phyloP scores from a whole-genome alignment of 2,797 vertebrate genomes.

The Myotis planiceps region DNA sequence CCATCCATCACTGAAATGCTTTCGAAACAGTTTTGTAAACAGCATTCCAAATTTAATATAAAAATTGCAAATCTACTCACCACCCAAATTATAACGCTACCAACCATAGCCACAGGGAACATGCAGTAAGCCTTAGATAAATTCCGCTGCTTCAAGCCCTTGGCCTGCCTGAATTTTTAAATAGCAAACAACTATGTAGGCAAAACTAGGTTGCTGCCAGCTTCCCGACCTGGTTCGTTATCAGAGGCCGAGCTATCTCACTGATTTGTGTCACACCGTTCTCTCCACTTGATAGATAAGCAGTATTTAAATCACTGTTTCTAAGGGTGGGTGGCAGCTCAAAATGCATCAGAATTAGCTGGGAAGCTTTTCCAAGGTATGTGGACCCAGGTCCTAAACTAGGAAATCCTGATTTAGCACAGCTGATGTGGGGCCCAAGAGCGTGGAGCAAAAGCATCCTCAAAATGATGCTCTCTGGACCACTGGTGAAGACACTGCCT shows the following conservation, averaged over 20 bases:
- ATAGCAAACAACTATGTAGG: slow-evolving; percentile 9
- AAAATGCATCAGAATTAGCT: neutral
- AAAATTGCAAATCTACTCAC: slow-evolving; percentile 63
- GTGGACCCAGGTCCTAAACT: neutral
- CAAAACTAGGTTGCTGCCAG: slow-evolving; percentile 15
- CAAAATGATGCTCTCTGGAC: neutral
- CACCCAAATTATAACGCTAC: slow-evolving; percentile 45
- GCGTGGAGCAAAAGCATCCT: neutral
- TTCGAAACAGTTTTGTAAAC: slow-evolving; percentile 63
- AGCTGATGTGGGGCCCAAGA: neutral
- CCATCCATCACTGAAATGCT: slow-evolving; percentile 45
- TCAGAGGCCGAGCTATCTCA: neutral
- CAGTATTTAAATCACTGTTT: neutral
- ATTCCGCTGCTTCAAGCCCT: slow-evolving; percentile 22
- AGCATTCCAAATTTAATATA: slow-evolving; percentile 67
- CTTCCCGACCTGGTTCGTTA: slow-evolving; percentile 7
- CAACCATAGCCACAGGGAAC: slow-evolving; percentile 21
- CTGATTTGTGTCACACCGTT: neutral
- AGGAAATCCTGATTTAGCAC: neutral
- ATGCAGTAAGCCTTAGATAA: slow-evolving; percentile 45
- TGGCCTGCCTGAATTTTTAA: slow-evolving; percentile 54
- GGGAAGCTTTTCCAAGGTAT: neutral
- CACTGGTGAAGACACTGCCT: neutral
- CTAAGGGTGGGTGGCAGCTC: neutral
- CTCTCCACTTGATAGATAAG: neutral